phyloP scores from a whole-genome alignment of 2,113 vertebrate genomes.

The Crotalus tigris region DNA sequence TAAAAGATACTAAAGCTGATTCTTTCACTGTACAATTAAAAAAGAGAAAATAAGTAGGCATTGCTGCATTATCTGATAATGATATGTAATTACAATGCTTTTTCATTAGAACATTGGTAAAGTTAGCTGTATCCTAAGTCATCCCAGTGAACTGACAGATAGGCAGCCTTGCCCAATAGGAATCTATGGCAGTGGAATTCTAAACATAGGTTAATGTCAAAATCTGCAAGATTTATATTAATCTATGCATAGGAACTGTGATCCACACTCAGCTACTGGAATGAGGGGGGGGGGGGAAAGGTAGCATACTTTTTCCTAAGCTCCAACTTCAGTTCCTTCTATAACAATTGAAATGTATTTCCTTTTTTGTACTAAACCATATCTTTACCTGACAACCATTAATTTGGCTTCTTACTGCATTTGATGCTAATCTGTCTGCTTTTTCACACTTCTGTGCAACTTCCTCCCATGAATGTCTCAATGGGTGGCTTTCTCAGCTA shows the following conservation, averaged over 20 bases:
- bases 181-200: not conserved
- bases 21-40: constrained; percentile 11
- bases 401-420: not conserved
- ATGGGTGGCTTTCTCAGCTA: not conserved
- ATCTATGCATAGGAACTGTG: not conserved
- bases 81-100: constrained; percentile 7
- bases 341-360: not conserved
- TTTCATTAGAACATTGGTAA: not conserved
- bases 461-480: not conserved
- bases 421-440: not conserved
- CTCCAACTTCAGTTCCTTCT: not conserved
- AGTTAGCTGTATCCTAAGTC: constrained; percentile 14
- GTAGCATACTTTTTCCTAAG: not conserved
- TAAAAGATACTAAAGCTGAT: not conserved
- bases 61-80: not conserved
- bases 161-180: not conserved
- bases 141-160: not conserved
- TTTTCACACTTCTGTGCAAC: not conserved
- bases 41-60: constrained; percentile 5
- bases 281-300: not conserved
- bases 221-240: not conserved
- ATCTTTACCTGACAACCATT: not conserved
- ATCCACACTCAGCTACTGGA: not conserved
- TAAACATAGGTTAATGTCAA: not conserved
- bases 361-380: not conserved